Evolutionary conservation across 2,888 invertebrate genomes (phyloP).

Genomic region (Pyrocoelia pectoralis): DNA sequence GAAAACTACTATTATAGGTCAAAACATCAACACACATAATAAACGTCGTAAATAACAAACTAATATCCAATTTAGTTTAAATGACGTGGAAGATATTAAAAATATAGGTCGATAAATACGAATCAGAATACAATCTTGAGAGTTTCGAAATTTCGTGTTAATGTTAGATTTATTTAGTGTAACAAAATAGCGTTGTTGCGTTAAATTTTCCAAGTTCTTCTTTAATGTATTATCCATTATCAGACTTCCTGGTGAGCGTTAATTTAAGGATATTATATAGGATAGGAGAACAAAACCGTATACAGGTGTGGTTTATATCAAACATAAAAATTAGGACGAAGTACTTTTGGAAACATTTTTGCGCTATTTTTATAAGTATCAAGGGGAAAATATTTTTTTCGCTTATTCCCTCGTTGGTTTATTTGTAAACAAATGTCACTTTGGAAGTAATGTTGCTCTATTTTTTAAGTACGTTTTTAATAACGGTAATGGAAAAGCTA

Average conservation of each 20-base stretch:
- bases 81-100: neutral
- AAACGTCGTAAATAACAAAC: neutral
- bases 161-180: neutral
- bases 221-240: slow-evolving; percentile 1
- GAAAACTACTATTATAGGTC: too few species aligned
- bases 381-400: neutral
- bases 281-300: neutral
- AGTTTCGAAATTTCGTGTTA: neutral
- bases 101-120: neutral
- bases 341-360: neutral
- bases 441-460: neutral
- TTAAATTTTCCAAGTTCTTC: neutral
- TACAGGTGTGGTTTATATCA: neutral
- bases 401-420: neutral
- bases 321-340: neutral
- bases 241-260: neutral
- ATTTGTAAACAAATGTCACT: neutral
- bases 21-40: too few species aligned
- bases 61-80: slow-evolving; percentile 2
- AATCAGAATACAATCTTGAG: neutral
- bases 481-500: neutral
- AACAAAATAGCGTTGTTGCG: neutral
- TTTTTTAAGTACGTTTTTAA: neutral
- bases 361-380: neutral
- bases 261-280: neutral